Evolutionary conservation across 2,797 vertebrate species (phyloP), one percentile per base, ranked within the genome.

Genomic region (Epinephelus malabaricus): DNA sequence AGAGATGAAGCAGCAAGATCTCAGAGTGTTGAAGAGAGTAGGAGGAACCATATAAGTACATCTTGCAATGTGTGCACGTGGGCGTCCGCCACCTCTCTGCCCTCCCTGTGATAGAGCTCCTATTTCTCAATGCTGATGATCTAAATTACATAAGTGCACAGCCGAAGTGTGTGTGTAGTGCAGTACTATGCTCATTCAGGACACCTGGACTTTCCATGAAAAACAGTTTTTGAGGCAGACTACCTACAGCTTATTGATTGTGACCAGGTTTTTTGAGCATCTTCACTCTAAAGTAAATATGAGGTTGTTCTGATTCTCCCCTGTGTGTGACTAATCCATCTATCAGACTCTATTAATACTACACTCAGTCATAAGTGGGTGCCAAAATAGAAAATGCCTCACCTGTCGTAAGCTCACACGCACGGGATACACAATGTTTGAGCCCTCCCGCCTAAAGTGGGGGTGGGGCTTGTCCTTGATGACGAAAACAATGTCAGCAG

Each of bases 391-490:
- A 82, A 73, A 68, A 11, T 1, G 2, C 23, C 97, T 95, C 94
- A 99, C 98, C 98, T 99, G 98, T 53, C 97, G 95, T 83, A 99
- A 94, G 87, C 95, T 98, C 92, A 99, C 96, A 61, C 96, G 96
- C 69, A 98, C 96, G 53, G 97, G 96, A 90, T 98, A 99, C 79
- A 99, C 93, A 78, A 99, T 97, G 92, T 99, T 97, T 58, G 98
- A 99, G 51, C 97, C 98, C 83, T 99, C 98, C 68, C 98, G 95
- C 86, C 97, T 97, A 93, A 99, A 99, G 83, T 98, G 97, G 6
- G 97, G 90, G 56, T 99, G 98, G 38, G 97, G 97, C 89, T 99
- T 99, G 95, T 99, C 98, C 95, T 99, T 99, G 92, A 99, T 98
- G 91, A 99, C 95, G 79, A 99, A 99, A 87, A 99, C 97, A 82